Percentiles rank a stretch among this genome's conserved stretches.
Evolutionary conservation across 1,140 invertebrate genomes (phyloP).

Genomic region (Matsumurasca onukii): DNA sequence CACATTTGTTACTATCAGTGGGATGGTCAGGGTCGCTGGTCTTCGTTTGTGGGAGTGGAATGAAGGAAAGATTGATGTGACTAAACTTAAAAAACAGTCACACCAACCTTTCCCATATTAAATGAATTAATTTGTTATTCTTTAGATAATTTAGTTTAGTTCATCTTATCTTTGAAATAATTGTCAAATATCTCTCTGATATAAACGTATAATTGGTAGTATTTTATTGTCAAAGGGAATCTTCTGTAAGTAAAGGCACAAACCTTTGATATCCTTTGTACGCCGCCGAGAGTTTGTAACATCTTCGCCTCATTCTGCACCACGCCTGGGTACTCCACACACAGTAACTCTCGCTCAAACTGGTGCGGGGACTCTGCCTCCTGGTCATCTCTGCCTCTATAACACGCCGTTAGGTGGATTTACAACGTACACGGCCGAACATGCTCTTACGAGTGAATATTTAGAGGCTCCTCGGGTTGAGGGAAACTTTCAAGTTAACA

Average conservation of each 20-base stretch:
- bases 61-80: not conserved
- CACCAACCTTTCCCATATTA: no score
- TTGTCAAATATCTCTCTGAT: slow-evolving; percentile 13
- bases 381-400: no score
- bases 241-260: slow-evolving; percentile 33
- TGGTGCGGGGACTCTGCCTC: not conserved
- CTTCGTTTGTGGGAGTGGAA: slow-evolving; percentile 4
- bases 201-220: not conserved
- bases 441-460: no score
- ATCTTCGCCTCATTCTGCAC: slow-evolving; percentile 80
- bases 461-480: no score
- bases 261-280: slow-evolving; percentile 70
- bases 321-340: slow-evolving; percentile 68
- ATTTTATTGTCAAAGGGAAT: no score
- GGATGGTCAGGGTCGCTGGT: slow-evolving; percentile 30
- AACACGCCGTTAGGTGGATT: no score
- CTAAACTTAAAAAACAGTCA: no score
- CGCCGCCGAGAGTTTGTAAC: slow-evolving; percentile 75
- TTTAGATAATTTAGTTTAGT: not conserved
- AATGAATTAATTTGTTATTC: not conserved
- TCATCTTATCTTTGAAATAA: no score
- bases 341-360: slow-evolving; percentile 8
- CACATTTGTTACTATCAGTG: slow-evolving; percentile 31
- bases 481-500: no score
- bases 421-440: no score